These are phyloP conservation scores for Girardia tigrina DNA, from an alignment of 2,888 invertebrate genomes.

Conservation along the genomic window DNA sequence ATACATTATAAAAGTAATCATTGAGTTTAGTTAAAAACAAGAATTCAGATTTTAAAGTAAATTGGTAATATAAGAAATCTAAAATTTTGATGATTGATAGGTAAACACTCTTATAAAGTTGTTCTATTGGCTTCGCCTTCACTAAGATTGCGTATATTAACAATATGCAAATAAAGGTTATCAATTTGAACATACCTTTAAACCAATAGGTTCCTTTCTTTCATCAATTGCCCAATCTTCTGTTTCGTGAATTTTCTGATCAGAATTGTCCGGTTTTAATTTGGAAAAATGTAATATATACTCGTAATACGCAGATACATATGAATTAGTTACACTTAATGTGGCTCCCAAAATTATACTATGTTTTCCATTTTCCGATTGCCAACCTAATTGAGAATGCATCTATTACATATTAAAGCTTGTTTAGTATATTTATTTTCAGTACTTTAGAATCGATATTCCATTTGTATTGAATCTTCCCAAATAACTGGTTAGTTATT, in stretches of 20 bases:
- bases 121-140: no score
- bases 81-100: no score
- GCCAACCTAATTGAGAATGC: not conserved
- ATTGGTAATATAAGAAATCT: no score
- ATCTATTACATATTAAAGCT: not conserved
- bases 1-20: no score
- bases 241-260: not conserved
- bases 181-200: not conserved
- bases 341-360: not conserved
- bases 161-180: no score
- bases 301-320: conserved; percentile 1
- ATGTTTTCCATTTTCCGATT: not conserved
- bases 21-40: no score
- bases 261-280: not conserved
- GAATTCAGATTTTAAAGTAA: no score
- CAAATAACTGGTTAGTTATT: not conserved
- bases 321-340: not conserved
- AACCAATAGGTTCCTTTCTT: not conserved
- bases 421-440: not conserved
- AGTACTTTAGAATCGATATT: not conserved
- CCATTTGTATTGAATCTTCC: not conserved
- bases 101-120: no score
- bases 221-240: not conserved
- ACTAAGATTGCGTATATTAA: no score
- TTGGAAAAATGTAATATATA: not conserved